Percentiles rank a stretch among this genome's conserved stretches.
phyloP scores from a whole-genome alignment of 2,888 invertebrate genomes.

The Ophraella communa region DNA sequence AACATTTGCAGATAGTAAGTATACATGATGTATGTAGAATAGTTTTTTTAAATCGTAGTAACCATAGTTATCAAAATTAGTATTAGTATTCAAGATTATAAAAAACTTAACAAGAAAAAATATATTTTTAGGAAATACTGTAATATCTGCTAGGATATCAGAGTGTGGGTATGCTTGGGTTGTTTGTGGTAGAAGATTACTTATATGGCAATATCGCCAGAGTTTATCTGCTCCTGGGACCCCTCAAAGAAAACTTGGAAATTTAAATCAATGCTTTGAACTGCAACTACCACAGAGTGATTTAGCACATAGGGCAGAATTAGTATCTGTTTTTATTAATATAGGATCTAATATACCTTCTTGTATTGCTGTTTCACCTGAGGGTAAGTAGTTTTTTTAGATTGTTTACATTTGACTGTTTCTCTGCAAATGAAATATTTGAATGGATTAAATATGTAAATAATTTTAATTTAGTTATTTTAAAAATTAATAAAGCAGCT shows the following conservation, averaged over 20 bases:
- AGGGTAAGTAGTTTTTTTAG: slow-evolving; percentile 66
- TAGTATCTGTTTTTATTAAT: slow-evolving; percentile 75
- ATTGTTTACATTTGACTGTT: background rate
- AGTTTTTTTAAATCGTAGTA: no score
- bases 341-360: slow-evolving; percentile 71
- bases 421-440: no score
- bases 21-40: no score
- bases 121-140: slow-evolving; percentile 52
- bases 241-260: slow-evolving; percentile 58
- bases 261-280: slow-evolving; percentile 77
- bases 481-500: no score
- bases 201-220: slow-evolving; percentile 83
- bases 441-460: no score
- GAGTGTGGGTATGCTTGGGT: slow-evolving; percentile 66
- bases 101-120: slow-evolving; percentile 20
- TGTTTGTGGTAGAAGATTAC: slow-evolving; percentile 82
- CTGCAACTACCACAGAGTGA: slow-evolving; percentile 90
- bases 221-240: slow-evolving; percentile 52
- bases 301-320: slow-evolving; percentile 86
- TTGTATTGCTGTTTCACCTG: slow-evolving; percentile 91
- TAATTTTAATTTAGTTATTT: no score
- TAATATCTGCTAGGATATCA: slow-evolving; percentile 62
- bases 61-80: no score
- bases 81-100: background rate
- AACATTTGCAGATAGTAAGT: slow-evolving; percentile 75